Conservation (phyloP, 2,113 vertebrate species). For the Cryptotis parvus region DNA sequence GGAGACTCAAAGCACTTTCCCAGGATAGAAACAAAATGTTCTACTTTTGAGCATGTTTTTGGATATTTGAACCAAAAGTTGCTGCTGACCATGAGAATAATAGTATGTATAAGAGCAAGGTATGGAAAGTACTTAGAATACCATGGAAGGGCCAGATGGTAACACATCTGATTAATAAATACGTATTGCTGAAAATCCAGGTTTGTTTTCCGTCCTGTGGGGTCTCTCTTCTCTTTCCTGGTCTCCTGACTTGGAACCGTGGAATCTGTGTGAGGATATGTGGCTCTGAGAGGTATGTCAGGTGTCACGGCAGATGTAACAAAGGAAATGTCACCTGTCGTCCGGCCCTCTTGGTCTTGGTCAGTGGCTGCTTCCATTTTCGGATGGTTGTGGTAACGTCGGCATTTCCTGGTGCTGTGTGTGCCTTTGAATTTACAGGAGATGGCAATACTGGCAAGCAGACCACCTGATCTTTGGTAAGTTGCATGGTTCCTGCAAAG, state of each 20-base stretch:
- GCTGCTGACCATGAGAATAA: slow-evolving; percentile 98
- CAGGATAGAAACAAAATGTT: slow-evolving; percentile 98
- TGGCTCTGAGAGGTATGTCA: slow-evolving; percentile 86
- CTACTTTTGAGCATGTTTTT: slow-evolving; percentile 98
- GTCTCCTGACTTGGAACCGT: slow-evolving; percentile 82
- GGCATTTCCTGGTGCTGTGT: slow-evolving; percentile 79
- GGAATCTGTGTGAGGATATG: slow-evolving; percentile 84
- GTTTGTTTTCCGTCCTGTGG: slow-evolving; percentile 94
- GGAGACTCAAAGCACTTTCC: slow-evolving; percentile 99
- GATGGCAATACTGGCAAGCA: slow-evolving; percentile 95
- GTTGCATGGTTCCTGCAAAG: slow-evolving; percentile 99
- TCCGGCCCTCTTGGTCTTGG: slow-evolving; percentile 77
- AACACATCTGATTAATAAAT: slow-evolving; percentile 99
- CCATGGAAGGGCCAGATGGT: slow-evolving; percentile 98
- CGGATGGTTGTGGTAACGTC: slow-evolving; percentile 76
- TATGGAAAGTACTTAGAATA: slow-evolving; percentile 99
- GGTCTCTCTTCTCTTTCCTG: slow-evolving; percentile 87
- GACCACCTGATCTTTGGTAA: slow-evolving; percentile 99
- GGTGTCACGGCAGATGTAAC: slow-evolving; percentile 87
- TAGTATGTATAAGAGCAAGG: slow-evolving; percentile 98
- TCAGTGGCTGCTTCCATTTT: slow-evolving; percentile 82
- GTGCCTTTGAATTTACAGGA: slow-evolving; percentile 87
- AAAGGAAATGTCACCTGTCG: slow-evolving; percentile 84
- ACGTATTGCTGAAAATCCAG: slow-evolving; percentile 99
- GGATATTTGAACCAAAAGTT: slow-evolving; percentile 99